These are phyloP conservation scores for Nerophis lumbriciformis DNA, from an alignment of 2,113 vertebrate species.

Conservation along the genomic window DNA sequence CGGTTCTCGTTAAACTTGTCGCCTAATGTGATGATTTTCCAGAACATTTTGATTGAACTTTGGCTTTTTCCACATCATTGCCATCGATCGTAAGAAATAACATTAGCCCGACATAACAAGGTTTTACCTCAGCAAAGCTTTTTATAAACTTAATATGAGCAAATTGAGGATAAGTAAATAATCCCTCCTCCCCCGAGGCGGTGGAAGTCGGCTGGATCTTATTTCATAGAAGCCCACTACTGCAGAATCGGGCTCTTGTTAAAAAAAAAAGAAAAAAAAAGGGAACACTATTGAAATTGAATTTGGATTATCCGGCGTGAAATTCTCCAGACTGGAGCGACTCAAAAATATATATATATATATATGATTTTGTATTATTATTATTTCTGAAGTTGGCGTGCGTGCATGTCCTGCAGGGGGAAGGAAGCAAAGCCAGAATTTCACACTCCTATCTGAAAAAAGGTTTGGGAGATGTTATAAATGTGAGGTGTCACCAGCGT, in stretches of 20 bases:
- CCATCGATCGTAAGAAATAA: conserved; percentile 62
- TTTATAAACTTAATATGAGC: conserved; percentile 73
- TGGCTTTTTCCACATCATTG: conserved; percentile 41
- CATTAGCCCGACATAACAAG: conserved; percentile 65
- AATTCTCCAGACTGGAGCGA: conserved; percentile 72
- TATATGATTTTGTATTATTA: background rate
- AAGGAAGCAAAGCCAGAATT: conserved; percentile 66
- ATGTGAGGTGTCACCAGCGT: conserved; percentile 63
- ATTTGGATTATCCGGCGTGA: conserved; percentile 74
- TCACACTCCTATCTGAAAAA: conserved; percentile 68
- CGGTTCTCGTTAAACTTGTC: no score
- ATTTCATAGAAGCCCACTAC: conserved; percentile 63
- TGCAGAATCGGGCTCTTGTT: conserved; percentile 61
- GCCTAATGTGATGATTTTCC: no score
- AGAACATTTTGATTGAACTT: no score
- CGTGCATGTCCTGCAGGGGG: conserved; percentile 69
- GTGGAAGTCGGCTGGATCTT: conserved; percentile 63
- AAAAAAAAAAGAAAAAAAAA: conserved; percentile 30
- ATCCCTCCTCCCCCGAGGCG: conserved; percentile 63
- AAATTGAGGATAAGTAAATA: conserved; percentile 77
- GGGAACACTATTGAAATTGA: conserved; percentile 69
- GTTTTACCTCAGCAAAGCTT: conserved; percentile 66
- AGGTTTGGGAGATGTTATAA: conserved; percentile 71
- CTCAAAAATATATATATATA: conserved; percentile 33
- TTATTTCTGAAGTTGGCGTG: conserved; percentile 61